Evolutionary conservation across 1,140 invertebrate genomes (phyloP).

Genomic region (Leptestheria dahalacensis): DNA sequence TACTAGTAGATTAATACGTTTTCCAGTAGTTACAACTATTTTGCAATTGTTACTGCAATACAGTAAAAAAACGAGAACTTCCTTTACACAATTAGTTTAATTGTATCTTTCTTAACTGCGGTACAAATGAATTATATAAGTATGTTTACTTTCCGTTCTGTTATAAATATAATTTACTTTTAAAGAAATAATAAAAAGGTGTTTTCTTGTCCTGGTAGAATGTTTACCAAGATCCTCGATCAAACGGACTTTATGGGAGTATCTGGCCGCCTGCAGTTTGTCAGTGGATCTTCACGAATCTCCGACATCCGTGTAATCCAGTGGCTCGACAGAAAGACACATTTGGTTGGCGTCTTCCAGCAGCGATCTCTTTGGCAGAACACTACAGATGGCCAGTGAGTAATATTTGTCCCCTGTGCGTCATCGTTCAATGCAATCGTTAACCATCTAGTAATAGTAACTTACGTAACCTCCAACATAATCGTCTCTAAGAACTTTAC

Average conservation of each 20-base stretch:
- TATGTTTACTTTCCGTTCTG: not conserved
- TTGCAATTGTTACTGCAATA: no score
- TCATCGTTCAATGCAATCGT: not conserved
- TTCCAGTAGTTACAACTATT: no score
- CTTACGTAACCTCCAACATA: not conserved
- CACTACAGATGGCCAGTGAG: not conserved
- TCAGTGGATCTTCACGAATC: constrained; percentile 46
- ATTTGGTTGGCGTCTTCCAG: constrained; percentile 44
- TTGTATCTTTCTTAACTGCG: no score
- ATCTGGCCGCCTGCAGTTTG: constrained; percentile 56
- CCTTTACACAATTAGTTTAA: no score
- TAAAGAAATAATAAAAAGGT: no score
- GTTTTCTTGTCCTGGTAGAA: constrained; percentile 25
- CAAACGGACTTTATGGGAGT: constrained; percentile 55
- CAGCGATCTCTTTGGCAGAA: constrained; percentile 19
- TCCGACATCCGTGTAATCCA: constrained; percentile 55
- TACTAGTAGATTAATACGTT: no score
- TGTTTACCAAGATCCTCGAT: constrained; percentile 31
- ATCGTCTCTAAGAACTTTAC: not conserved
- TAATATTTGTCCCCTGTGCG: not conserved
- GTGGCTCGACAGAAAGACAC: constrained; percentile 38
- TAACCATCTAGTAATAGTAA: not conserved
- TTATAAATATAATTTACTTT: no score
- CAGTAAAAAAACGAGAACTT: no score
- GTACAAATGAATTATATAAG: no score